Evolutionary conservation across 30 jellyfish, hydroid and myxozoan genomes (phyloP).

Genomic region (Turritopsis rubra): DNA sequence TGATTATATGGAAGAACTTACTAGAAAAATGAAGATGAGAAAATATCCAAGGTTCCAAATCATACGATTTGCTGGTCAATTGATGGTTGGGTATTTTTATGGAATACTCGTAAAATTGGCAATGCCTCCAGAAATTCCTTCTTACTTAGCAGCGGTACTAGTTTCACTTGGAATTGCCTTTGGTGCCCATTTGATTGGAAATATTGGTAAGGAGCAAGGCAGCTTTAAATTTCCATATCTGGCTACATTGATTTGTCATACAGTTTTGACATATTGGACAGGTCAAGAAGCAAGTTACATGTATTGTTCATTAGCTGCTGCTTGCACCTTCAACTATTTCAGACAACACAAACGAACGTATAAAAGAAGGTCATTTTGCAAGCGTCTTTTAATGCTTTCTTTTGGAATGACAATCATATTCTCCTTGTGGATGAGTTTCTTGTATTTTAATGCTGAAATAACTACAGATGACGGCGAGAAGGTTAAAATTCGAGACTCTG

Average conservation of each 20-base stretch:
- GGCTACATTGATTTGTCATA: slow-evolving; percentile 40
- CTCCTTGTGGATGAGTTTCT: slow-evolving; percentile 80
- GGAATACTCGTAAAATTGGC: slow-evolving; percentile 83
- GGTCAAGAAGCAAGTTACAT: slow-evolving; percentile 75
- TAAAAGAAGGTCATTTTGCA: slow-evolving; percentile 37
- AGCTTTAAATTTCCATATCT: slow-evolving; percentile 56
- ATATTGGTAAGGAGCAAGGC: slow-evolving; percentile 86
- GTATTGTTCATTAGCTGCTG: slow-evolving; percentile 81
- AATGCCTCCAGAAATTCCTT: slow-evolving; percentile 73
- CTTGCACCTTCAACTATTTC: slow-evolving; percentile 61
- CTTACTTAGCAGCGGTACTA: slow-evolving; percentile 35
- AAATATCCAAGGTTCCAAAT: slow-evolving; percentile 67
- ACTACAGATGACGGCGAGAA: slow-evolving; percentile 95
- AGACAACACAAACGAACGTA: slow-evolving; percentile 56
- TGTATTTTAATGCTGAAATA: slow-evolving; percentile 87
- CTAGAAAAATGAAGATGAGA: slow-evolving; percentile 46
- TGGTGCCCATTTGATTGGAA: slow-evolving; percentile 87
- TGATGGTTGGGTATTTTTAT: slow-evolving; percentile 85
- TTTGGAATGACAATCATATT: slow-evolving; percentile 57
- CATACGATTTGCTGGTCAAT: slow-evolving; percentile 75
- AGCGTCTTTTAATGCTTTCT: slow-evolving; percentile 51
- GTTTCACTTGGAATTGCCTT: slow-evolving; percentile 77
- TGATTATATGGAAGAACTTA: slow-evolving; percentile 50
- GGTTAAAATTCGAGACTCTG: slow-evolving; percentile 78
- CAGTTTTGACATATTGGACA: slow-evolving; percentile 21